Conservation (phyloP, 2,888 invertebrate genomes). For the Kryphioiulus occultus region DNA sequence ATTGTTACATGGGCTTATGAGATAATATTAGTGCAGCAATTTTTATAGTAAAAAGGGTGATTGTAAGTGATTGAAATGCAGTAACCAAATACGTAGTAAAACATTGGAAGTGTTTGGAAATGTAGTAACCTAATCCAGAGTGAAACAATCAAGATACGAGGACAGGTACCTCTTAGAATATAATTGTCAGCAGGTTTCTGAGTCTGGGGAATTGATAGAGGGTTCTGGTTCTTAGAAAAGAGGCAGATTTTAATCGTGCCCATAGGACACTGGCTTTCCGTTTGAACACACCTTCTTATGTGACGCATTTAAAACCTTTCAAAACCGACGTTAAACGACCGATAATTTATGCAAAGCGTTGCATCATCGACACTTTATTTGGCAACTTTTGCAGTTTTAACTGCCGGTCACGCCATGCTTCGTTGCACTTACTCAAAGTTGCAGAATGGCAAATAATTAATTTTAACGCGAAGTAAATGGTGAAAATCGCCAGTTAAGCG, state of each 20-base stretch:
- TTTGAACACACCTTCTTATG: not conserved
- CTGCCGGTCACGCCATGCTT: not conserved
- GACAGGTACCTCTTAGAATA: no score
- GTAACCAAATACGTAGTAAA: no score
- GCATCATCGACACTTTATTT: not conserved
- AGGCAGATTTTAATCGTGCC: not conserved
- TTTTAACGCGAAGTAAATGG: not conserved
- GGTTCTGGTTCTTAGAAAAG: not conserved
- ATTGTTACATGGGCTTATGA: no score
- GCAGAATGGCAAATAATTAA: not conserved
- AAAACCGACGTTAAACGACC: not conserved
- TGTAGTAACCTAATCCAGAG: no score
- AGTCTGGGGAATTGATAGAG: no score
- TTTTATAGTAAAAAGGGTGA: no score
- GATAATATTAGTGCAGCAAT: no score
- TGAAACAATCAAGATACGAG: no score
- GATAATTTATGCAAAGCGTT: not conserved
- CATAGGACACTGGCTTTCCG: not conserved
- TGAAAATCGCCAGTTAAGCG: not conserved
- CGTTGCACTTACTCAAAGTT: not conserved
- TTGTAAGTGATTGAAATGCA: no score
- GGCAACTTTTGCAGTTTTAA: not conserved
- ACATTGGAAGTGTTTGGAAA: no score
- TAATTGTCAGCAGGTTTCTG: no score
- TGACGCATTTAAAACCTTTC: not conserved